Evolutionary conservation across 2,797 vertebrate species (phyloP), one percentile per base, ranked within the genome.

Genomic region (Loris lydekkerianus): DNA sequence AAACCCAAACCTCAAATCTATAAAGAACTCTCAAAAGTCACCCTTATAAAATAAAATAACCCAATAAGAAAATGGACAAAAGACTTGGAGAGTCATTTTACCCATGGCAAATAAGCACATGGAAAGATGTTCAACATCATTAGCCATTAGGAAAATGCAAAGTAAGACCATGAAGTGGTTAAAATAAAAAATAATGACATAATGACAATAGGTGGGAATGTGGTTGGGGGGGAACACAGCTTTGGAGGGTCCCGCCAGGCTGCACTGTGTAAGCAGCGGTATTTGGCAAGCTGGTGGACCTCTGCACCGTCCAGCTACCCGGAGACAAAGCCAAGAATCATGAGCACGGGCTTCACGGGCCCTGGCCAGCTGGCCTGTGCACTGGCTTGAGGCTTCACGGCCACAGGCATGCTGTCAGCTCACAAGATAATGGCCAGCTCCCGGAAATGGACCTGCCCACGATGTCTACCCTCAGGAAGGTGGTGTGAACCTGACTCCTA

Each of bases 261-360:
- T 4, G 0, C 1, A 0, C 10, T 2, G 69, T n/a, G 56, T 83
- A 70, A 40, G 37, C 18, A 1, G 5, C 0, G 23, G 25, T 17
- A 2, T 14, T 49, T 1, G 5, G 10, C 4, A 9, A 3, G 43
- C 49, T 53, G 1, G 31, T 8, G 5, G 7, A 10, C 2, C 2
- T 7, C n/a, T 1, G 7, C 17, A 7, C 34, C 3, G 21, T 9
- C 40, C 31, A 14, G 80, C 89, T 1, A 17, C 37, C 21, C 3
- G 40, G 43, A 10, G 3, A 21, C 14, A 13, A 10, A 61, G 49
- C 67, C 73, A 17, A 60, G 60, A 56, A 56, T 65, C 75, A 99
- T 99, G 99, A 99, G 99, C 92, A 99, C 99, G 97, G 99, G 99
- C 2, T 99, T 99, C 93, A 99, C 99, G 75, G 99, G 99, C 70